Evolutionary conservation across 2,113 vertebrate species (phyloP), one percentile per base, ranked within the genome.

Genomic region (Hepsetus odoe): DNA sequence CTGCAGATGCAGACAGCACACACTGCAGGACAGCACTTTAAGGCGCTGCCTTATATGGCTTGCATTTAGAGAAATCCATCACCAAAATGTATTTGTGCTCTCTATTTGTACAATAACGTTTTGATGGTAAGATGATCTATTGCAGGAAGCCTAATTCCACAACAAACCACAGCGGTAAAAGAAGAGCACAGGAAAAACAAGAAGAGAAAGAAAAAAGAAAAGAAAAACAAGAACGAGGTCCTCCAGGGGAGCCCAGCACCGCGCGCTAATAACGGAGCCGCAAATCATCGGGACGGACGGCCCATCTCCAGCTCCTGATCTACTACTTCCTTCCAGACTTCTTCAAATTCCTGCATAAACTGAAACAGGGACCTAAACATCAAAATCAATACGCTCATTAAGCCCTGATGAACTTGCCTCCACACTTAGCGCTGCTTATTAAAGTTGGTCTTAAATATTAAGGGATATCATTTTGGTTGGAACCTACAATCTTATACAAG

Each of bases 291-390:
- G 55, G 74, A 74, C 74, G 70, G 74, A 80, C 69, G 64, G 24
- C 28, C 32, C 78, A 77, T 80, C 74, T 77, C 78, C 26, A 49
- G 61, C 68, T 56, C 66, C 70, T 80, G 79, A 83, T 74, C 51
- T 61, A 83, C 78, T 49, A 35, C 78, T 85, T 83, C 82, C 82
- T 80, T 65, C 74, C 77, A 72, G 77, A 14, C 69, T 59, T 10
- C 62, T 67, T 66, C 18, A 82, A 44, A 85, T 83, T 72, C 74
- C 75, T 33, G 65, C n/a, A 33, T 72, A 49, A 30, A 42, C 30
- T 58, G 71, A 76, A 83, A 83, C 16, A 24, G 4, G 35, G 56
- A 79, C 61, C 72, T 1, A 10, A 51, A 56, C n/a, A 56, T 76
- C 11, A 77, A 70, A 77, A 66, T 26, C 64, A 38, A 62, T 68